Percentiles rank a stretch among this genome's conserved stretches.
Conservation (phyloP, 2,888 invertebrate genomes). For the Yponomeuta sedellus region DNA sequence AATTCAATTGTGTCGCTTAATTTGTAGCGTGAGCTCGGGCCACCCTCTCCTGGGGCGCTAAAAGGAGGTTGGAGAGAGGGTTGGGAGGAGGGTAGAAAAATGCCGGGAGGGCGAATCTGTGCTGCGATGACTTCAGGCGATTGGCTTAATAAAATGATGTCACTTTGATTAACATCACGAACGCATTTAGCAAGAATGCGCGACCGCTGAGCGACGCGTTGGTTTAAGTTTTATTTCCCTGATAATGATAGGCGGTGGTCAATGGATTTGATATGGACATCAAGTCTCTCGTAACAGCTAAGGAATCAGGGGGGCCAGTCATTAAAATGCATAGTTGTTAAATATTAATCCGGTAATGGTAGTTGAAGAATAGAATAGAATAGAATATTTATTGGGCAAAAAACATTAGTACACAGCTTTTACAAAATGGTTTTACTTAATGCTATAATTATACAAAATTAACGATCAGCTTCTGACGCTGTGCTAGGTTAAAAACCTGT, state of each 20-base stretch:
- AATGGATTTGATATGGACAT: background rate
- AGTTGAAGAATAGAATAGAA: no score
- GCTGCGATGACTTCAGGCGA: constrained; percentile 37
- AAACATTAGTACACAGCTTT: no score
- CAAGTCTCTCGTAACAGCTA: background rate
- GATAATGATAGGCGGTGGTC: background rate
- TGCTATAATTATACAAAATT: no score
- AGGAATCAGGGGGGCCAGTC: no score
- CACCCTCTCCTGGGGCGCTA: constrained; percentile 51
- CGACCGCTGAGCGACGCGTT: background rate
- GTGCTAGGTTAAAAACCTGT: no score
- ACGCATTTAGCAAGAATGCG: constrained; percentile 21
- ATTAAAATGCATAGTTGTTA: no score
- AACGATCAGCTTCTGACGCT: no score
- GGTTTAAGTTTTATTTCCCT: constrained; percentile 16
- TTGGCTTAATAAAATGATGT: constrained; percentile 43
- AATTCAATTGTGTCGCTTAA: constrained; percentile 59
- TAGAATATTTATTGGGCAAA: no score
- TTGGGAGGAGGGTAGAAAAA: constrained; percentile 45
- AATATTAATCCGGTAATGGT: no score
- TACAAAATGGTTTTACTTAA: no score
- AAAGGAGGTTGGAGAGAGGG: constrained; percentile 52
- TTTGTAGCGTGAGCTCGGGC: constrained; percentile 35
- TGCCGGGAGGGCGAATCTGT: constrained; percentile 40
- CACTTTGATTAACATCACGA: constrained; percentile 49